Conservation (phyloP, 1,140 invertebrate species). For the Lasaia peninsularis region DNA sequence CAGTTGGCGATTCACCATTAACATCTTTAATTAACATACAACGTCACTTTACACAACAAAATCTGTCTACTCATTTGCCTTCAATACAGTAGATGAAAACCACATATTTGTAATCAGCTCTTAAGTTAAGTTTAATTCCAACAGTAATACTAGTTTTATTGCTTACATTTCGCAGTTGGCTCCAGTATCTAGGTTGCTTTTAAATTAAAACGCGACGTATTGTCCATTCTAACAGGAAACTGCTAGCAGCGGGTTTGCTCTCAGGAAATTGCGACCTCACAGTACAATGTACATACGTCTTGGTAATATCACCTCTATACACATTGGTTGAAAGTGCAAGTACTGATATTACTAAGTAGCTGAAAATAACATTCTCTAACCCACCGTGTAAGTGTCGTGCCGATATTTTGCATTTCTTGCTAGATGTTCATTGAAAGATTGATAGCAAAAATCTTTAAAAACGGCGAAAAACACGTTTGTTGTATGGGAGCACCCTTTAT, state of each 20-base stretch:
- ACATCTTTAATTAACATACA: too few relatives aligned
- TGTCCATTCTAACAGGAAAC: conserved; percentile 21
- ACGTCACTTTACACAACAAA: too few relatives aligned
- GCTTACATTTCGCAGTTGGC: conserved; percentile 18
- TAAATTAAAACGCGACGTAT: conserved; percentile 21
- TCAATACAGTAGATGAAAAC: too few relatives aligned
- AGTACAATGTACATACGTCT: neutral
- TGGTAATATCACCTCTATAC: conserved; percentile 17
- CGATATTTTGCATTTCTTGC: conserved; percentile 4
- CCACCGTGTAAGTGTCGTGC: conserved; percentile 8
- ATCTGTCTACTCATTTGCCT: too few relatives aligned
- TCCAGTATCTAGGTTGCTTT: conserved; percentile 19
- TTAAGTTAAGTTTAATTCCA: conserved; percentile 6
- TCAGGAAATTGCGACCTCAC: conserved; percentile 21
- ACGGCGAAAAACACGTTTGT: too few relatives aligned
- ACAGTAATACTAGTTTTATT: conserved; percentile 16
- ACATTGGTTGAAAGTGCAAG: conserved; percentile 11
- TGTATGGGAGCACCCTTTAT: too few relatives aligned
- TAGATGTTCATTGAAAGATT: conserved; percentile 2
- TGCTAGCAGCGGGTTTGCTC: conserved; percentile 15
- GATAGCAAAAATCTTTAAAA: too few relatives aligned
- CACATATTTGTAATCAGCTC: neutral
- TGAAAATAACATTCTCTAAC: conserved; percentile 16
- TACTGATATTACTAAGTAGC: conserved; percentile 15
- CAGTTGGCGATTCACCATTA: too few relatives aligned